Evolutionary conservation across 2,797 vertebrate species (phyloP).

Genomic region (Macropodus opercularis): DNA sequence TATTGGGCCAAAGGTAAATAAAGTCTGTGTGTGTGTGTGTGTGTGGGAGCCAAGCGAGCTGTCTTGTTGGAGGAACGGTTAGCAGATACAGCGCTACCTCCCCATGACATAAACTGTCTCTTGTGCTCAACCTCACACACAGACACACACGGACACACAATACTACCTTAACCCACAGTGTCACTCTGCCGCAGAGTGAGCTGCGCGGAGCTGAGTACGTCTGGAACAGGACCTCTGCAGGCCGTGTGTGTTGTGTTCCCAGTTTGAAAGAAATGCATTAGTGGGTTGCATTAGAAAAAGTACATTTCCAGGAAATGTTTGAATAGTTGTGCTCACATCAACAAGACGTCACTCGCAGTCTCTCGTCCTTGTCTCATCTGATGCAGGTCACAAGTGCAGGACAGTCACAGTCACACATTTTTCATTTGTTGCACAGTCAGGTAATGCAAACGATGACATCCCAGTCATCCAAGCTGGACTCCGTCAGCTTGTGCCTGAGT

Average conservation of each 20-base stretch:
- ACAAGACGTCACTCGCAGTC: too few relatives aligned
- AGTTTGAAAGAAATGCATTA: not conserved
- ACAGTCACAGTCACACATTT: too few relatives aligned
- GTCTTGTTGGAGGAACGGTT: conserved; percentile 73
- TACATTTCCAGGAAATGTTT: too few relatives aligned
- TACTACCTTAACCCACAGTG: conserved; percentile 58
- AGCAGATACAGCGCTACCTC: conserved; percentile 75
- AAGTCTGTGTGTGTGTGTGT: conserved; percentile 41
- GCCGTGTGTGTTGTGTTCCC: conserved; percentile 18
- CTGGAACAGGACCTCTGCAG: conserved; percentile 42
- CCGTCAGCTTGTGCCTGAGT: too few relatives aligned
- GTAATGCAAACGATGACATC: too few relatives aligned
- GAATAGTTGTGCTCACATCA: too few relatives aligned
- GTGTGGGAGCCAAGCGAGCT: conserved; percentile 62
- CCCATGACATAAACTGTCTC: conserved; percentile 76
- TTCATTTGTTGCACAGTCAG: too few relatives aligned
- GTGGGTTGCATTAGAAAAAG: not conserved
- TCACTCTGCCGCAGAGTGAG: conserved; percentile 57
- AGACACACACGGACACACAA: conserved; percentile 26
- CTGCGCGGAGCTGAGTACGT: conserved; percentile 54
- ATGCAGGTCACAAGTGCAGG: too few relatives aligned
- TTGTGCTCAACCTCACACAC: conserved; percentile 59
- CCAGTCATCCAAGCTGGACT: too few relatives aligned
- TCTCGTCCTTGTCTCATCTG: too few relatives aligned
- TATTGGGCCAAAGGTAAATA: conserved; percentile 71